Base-by-base conservation (phyloP, 1,140 invertebrate species). In the Eupeodes corollae region DNA sequence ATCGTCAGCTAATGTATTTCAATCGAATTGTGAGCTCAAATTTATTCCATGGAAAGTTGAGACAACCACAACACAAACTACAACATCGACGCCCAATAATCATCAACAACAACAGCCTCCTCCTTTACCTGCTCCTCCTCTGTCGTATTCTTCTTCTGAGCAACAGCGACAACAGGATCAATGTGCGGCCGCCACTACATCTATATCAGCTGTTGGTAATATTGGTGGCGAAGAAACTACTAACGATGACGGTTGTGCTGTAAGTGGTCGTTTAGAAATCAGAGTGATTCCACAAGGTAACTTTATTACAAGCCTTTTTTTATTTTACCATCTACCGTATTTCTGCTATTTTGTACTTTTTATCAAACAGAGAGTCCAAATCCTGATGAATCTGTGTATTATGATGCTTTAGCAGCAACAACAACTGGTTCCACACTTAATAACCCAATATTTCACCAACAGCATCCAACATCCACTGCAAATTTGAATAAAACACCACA, bases 231-330 rank as follows among this genome's bases (percentile, higher is more conserved):
- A 51, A 31, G 16, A 40, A 21, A 46, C 21, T 3, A 35, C 26
- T 31, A 47, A 51, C 11, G 68, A 71, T 5, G 74, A 75, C 47
- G 73, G 74, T 44, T 64, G 73, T 40, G 78, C 82, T 5, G 77
- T 86, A n/a, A 84, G 81, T 46, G 85, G 84, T 38, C 77, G 84
- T 47, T 72, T 89, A 30, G 85, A 90, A 73, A 89, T 89, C 49
- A 75, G 86, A 42, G 84, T 90, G 21, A 77, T 88, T 33, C 69
- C 73, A 46, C 71, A 72, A 66, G 68, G 68, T 66, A 49, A 50
- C 30, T 31, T 51, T 18, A 30, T 37, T 35, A 14, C 3, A 26
- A 26, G 3, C 21, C 21, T 3, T 26, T 26, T 26, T 26, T 26
- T 5, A 5, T 26, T 26, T 26, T 26, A 26, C 8, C 21, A 3